Evolutionary conservation across 1,140 invertebrate genomes (phyloP).

Genomic region (Drosophila arawakana): DNA sequence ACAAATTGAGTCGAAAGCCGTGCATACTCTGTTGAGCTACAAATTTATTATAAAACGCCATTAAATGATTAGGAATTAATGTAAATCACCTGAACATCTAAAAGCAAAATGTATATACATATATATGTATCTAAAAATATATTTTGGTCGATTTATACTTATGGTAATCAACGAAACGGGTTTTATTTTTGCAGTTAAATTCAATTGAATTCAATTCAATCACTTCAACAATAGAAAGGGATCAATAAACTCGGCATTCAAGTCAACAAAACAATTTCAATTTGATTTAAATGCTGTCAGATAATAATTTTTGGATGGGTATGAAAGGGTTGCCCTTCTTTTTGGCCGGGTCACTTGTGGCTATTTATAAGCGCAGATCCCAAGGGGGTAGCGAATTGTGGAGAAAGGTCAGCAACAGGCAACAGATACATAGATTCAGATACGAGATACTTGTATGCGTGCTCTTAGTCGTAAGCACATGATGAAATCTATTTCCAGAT

Average conservation of each 20-base stretch:
- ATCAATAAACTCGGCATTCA: conserved; percentile 21
- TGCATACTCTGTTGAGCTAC: neutral
- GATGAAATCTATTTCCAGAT: conserved; percentile 47
- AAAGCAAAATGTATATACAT: neutral
- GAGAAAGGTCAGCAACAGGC: conserved; percentile 29
- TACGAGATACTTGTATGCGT: conserved; percentile 14
- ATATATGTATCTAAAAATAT: neutral
- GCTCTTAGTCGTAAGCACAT: conserved; percentile 30
- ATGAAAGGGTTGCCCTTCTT: neutral
- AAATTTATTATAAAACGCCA: neutral
- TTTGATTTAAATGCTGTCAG: conserved; percentile 43
- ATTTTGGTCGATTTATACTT: conserved; percentile 7
- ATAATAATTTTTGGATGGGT: conserved; percentile 23
- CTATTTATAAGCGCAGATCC: conserved; percentile 55
- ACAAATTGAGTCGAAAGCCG: too few relatives aligned
- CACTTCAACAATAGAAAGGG: conserved; percentile 17
- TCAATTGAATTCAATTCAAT: conserved; percentile 4
- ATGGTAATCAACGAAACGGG: conserved; percentile 23
- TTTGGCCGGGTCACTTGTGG: conserved; percentile 47
- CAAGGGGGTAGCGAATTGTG: conserved; percentile 9
- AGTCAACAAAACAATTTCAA: conserved; percentile 35
- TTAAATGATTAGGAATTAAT: neutral
- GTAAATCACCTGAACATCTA: neutral
- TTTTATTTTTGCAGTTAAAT: neutral
- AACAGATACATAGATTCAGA: neutral